These are phyloP conservation scores for Cyprinodon tularosa DNA, from an alignment of 2,113 vertebrate genomes.

Conservation along the genomic window DNA sequence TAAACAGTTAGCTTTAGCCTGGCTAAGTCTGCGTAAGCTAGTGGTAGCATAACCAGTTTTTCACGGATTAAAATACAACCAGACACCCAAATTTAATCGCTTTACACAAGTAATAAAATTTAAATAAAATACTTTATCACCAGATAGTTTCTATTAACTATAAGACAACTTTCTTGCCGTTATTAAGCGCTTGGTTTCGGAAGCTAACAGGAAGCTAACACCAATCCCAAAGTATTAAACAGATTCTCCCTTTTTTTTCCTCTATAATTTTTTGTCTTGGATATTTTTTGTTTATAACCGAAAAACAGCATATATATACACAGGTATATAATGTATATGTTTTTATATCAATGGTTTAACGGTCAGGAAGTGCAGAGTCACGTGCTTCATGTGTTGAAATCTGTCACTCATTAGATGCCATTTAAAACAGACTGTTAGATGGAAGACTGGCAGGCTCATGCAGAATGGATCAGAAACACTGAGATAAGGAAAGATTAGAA, in stretches of 20 bases:
- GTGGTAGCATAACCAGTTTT: slow-evolving; percentile 34
- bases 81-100: background rate
- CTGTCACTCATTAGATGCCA: background rate
- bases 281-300: too few species aligned
- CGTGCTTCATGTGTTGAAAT: background rate
- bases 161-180: background rate
- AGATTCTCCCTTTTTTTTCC: background rate
- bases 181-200: background rate
- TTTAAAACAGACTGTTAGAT: background rate
- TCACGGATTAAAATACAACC: background rate
- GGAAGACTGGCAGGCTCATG: background rate
- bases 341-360: background rate
- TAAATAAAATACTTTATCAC: background rate
- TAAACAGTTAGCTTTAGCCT: slow-evolving; percentile 45
- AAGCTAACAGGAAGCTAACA: slow-evolving; percentile 31
- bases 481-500: background rate
- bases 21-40: slow-evolving; percentile 23
- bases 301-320: background rate
- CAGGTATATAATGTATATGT: background rate
- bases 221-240: background rate
- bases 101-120: background rate
- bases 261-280: too few species aligned
- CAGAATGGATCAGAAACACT: background rate
- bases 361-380: background rate
- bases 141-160: background rate